Percentiles rank a stretch among this genome's conserved stretches.
Conservation (phyloP, 2,888 invertebrate genomes). For the Halocaridina rubra region DNA sequence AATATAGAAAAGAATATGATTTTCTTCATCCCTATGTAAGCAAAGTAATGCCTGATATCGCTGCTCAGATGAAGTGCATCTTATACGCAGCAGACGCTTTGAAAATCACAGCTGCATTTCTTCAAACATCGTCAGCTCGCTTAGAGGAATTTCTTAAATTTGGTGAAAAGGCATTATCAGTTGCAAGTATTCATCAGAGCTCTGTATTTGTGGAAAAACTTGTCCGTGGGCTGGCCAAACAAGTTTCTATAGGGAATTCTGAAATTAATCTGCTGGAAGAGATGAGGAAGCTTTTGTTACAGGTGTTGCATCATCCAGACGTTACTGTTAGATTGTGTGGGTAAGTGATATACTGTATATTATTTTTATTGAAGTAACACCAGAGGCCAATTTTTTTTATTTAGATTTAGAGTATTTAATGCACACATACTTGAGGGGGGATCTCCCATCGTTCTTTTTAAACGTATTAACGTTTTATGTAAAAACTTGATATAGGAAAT, state of each 20-base stretch:
- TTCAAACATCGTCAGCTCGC: conserved; percentile 10
- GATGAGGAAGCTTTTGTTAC: not conserved
- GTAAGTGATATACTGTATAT: too few species aligned
- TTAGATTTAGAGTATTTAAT: too few species aligned
- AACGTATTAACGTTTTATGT: too few species aligned
- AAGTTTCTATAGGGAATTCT: not conserved
- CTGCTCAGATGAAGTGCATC: not conserved
- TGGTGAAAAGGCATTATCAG: conserved; percentile 6
- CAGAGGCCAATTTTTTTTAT: too few species aligned
- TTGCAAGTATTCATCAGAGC: conserved; percentile 22
- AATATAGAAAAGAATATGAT: not conserved
- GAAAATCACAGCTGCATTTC: conserved; percentile 4
- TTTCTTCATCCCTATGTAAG: conserved; percentile 9
- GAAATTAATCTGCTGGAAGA: not conserved
- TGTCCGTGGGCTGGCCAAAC: conserved; percentile 16
- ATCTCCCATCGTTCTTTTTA: too few species aligned
- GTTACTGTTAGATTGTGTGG: conserved; percentile 8
- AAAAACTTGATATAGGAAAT: too few species aligned
- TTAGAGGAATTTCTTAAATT: conserved; percentile 23
- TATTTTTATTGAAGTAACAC: too few species aligned
- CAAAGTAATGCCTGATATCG: not conserved
- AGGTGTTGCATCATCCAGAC: conserved; percentile 21
- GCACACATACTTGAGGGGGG: too few species aligned
- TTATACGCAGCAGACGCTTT: conserved; percentile 30
- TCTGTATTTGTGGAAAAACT: conserved; percentile 32